phyloP scores from a whole-genome alignment of 23 tunicate species.

The Ascidia mentula region DNA sequence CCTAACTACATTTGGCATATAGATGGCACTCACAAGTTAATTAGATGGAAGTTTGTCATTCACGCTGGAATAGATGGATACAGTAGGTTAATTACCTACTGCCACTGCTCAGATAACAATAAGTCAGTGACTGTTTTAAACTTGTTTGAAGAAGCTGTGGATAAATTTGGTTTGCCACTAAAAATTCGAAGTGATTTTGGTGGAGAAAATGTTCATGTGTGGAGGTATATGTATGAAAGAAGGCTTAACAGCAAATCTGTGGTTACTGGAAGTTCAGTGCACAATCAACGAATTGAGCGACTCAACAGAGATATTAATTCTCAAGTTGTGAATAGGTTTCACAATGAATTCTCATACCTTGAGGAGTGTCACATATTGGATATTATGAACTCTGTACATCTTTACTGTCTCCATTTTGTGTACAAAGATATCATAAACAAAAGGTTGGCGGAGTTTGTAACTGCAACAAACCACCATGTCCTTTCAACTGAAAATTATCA shows the following conservation, averaged over 20 bases:
- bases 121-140: background rate
- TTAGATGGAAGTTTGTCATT: background rate
- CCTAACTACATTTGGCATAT: slow-evolving; percentile 11
- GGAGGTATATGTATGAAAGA: background rate
- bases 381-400: background rate
- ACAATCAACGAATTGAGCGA: slow-evolving; percentile 15
- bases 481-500: background rate
- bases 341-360: background rate
- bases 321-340: background rate
- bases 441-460: background rate
- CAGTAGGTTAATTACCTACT: background rate
- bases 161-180: slow-evolving; percentile 11
- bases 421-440: background rate
- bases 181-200: background rate
- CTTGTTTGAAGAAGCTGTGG: slow-evolving; percentile 11
- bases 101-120: background rate
- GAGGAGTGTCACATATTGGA: background rate
- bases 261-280: slow-evolving; percentile 11
- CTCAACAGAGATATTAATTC: slow-evolving; percentile 9
- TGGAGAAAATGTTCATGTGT: slow-evolving; percentile 8
- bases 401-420: slow-evolving; percentile 7
- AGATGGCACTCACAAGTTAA: background rate
- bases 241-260: background rate
- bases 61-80: slow-evolving; percentile 7
- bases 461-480: background rate